Evolutionary conservation across 2,113 vertebrate genomes (phyloP), one percentile per base, ranked within the genome.

Genomic region (Piaya cayana): DNA sequence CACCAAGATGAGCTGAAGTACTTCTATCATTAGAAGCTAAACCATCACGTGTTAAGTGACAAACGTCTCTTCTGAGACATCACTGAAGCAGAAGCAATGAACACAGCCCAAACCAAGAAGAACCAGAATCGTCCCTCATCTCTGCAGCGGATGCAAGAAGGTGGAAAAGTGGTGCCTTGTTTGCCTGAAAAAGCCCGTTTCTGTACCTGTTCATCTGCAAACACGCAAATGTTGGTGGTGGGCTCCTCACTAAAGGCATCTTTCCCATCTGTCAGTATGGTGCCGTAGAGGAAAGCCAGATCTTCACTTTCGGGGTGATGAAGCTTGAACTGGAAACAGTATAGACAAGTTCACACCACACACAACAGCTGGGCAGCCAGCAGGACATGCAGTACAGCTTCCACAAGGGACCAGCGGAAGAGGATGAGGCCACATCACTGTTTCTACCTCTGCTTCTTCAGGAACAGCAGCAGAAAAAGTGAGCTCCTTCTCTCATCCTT

Each of bases 201-300:
- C 49, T 64, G 53, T 98, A 99, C 99, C 99, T 99, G 99, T 49
- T 98, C 98, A 82, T 99, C 99, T 49, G 99, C 99, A 97, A 99
- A 99, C 95, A 99, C 99, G 71, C 99, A 99, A 79, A 99, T 97
- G 52, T 99, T 99, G 90, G 98, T 97, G 26, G 99, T 99, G 87
- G 99, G 98, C 50, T 99, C 98, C 62, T 98, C 90, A 1, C 97
- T 98, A 36, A 98, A 99, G 25, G 92, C 27, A 3, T 99, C 99
- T 65, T 98, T 99, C 43, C 99, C 99, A 7, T 99, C 99, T 1
- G 99, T 99, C 94, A 99, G 95, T 94, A 99, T 99, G 56, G 99
- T 99, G 72, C 99, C 99, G 0, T 99, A 99, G 14, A 99, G 97
- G 97, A 99, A 99, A 53, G 98, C 98, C 96, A 99, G 97, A 53